Evolutionary conservation across 2,888 invertebrate species (phyloP).

Genomic region (Polymixis flavicincta): DNA sequence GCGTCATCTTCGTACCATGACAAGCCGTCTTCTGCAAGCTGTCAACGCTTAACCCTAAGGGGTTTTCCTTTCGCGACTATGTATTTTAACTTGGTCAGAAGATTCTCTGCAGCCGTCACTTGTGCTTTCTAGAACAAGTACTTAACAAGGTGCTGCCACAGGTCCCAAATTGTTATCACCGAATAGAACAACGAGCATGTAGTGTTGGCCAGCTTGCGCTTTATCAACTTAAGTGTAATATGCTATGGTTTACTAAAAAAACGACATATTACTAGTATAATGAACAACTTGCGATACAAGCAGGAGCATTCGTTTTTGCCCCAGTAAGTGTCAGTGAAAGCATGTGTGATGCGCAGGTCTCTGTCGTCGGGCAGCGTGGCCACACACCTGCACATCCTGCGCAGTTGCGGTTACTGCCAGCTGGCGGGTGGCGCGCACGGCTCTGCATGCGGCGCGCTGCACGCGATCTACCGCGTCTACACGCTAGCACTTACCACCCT

Average conservation of each 20-base stretch:
- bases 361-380: slow-evolving; percentile 64
- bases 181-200: neutral
- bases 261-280: neutral
- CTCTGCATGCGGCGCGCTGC: slow-evolving; percentile 22
- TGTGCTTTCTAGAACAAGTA: neutral
- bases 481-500: slow-evolving; percentile 65
- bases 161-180: neutral
- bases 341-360: slow-evolving; percentile 40
- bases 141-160: neutral
- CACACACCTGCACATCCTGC: slow-evolving; percentile 68
- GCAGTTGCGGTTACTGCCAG: slow-evolving; percentile 69
- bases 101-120: neutral
- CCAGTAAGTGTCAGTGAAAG: neutral
- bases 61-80: neutral
- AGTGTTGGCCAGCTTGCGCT: neutral
- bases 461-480: slow-evolving; percentile 65
- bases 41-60: neutral
- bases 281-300: neutral
- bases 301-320: neutral
- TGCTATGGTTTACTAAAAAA: neutral
- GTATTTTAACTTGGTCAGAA: neutral
- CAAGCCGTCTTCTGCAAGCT: neutral
- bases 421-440: slow-evolving; percentile 25
- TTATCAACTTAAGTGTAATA: neutral
- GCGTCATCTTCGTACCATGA: neutral